Evolutionary conservation across 2,797 vertebrate genomes (phyloP), one percentile per base, ranked within the genome.

Genomic region (Syngnathus acus): DNA sequence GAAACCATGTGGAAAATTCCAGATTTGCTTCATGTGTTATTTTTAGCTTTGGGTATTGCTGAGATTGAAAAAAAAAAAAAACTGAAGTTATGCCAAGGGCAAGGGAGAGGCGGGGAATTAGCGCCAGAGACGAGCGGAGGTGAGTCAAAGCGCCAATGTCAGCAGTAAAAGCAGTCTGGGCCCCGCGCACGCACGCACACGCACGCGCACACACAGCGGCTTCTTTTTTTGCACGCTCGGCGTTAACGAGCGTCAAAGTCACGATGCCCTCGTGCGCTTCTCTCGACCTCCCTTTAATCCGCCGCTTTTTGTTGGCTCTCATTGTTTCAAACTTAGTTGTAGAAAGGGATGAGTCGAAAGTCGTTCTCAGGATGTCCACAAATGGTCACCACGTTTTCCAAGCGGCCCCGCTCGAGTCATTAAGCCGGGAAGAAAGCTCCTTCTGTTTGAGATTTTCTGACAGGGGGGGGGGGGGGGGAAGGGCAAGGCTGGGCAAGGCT

Each of bases 211-310:
- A 77, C 72, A 59, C 75, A 71, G 78, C 68, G 26, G 26, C 26
- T 32, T 72, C 75, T 62, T 78, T 72, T 84, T 87, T 72, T 86
- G 86, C 82, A 78, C 78, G 81, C 82, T 86, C 77, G 86, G 82
- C 81, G 84, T 75, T 87, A 87, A 88, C 86, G 87, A 86, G 82
- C 78, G 84, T 88, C 78, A 87, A 88, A 88, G 87, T 88, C 85
- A 88, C 79, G 51, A 72, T 19, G 80, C 85, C 88, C 87, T 81
- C 39, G 37, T 55, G 71, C 68, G 60, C 47, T 10, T 65, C 45
- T 73, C 45, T 26, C 57, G 21, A 21, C 43, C 13, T 67, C 45
- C 70, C 11, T n/a, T 65, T 48, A 60, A 26, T n/a, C 42, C 42
- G 42, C 21, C 60, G 45, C 60, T 45, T 45, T n/a, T 14, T 13